Evolutionary conservation across 2,113 vertebrate genomes (phyloP), one percentile per base, ranked within the genome.

Genomic region (Brienomyrus longianalis): DNA sequence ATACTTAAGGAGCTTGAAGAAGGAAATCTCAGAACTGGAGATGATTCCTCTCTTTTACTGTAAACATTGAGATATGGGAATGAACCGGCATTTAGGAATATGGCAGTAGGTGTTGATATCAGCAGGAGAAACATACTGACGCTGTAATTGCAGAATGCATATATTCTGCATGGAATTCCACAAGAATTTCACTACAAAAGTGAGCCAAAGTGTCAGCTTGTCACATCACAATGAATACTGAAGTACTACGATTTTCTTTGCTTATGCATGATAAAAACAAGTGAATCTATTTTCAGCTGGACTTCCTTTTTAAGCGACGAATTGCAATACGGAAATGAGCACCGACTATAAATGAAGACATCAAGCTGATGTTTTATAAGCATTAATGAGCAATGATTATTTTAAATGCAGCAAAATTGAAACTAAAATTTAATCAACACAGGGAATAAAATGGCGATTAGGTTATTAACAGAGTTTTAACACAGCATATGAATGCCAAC

Each of bases 401-500:
- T 95, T 95, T 92, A 93, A 94, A 94, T 92, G 92, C 93, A 93
- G 94, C 92, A 93, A 91, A 91, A 54, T 19, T 94, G 93, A 95
- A 94, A 95, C 94, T 95, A 94, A 95, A 96, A 96, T 95, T 94
- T 94, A 95, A 95, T 96, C 94, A 94, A 93, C 93, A 94, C 92
- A 91, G 92, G 92, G 93, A 92, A 93, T 92, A 92, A 90, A 93
- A 93, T 96, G 96, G 95, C 95, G 96, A 96, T 95, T 94, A 94
- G 94, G 93, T 94, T 92, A 19, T 96, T 95, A 95, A 94, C 93
- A 94, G 93, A 93, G 95, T 95, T 96, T 95, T 96, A 96, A 96
- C 95, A 95, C 95, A 95, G 95, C 95, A 94, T 93, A 95, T 94
- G 91, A 94, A 93, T 94, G 93, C 89, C 93, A 93, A 90, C 87